Evolutionary conservation across 2,113 vertebrate species (phyloP), one percentile per base, ranked within the genome.

Genomic region (Rhipidura dahli): DNA sequence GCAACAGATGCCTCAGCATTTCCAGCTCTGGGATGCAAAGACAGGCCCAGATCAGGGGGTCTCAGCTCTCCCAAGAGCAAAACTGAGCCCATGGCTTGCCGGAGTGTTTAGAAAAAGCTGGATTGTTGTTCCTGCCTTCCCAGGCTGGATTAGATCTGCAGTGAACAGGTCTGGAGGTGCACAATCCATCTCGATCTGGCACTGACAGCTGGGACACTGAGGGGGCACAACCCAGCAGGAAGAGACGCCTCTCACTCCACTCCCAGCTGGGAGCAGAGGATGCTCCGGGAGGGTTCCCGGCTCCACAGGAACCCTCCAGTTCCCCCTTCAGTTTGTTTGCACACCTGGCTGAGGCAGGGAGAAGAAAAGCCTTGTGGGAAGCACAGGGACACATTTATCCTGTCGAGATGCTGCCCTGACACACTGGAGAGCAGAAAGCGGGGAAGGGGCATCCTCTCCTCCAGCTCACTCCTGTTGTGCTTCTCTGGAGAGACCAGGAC

Each of bases 171-270:
- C 65, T 26, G 37, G 33, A 75, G 64, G 47, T n/a, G 23, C 14
- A 59, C 68, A 56, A 26, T 27, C n/a, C 47, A 15, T 15, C 42
- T 66, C 0, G 2, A 6, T 15, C n/a, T n/a, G 42, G 13, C 17
- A 35, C 33, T 1, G 6, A 9, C 40, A 75, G 44, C 56, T 30
- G 35, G 35, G n/a, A 42, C 9, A 2, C 23, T 6, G 14, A 3
- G 26, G 4, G 7, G 63, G 47, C 49, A 17, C 56, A 18, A 6
- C 39, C 72, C 35, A 0, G 0, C 27, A 11, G 42, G 15, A 33
- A n/a, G 27, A 0, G 1, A 49, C 3, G 31, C 0, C 1, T n/a
- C 33, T 31, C 0, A 0, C 54, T 30, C 40, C 45, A 7, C 28
- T 44, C 28, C 10, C 22, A 33, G 56, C 37, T 27, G 54, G 42